phyloP scores from a whole-genome alignment of 2,888 invertebrate species.

The Mythimna vitellina region DNA sequence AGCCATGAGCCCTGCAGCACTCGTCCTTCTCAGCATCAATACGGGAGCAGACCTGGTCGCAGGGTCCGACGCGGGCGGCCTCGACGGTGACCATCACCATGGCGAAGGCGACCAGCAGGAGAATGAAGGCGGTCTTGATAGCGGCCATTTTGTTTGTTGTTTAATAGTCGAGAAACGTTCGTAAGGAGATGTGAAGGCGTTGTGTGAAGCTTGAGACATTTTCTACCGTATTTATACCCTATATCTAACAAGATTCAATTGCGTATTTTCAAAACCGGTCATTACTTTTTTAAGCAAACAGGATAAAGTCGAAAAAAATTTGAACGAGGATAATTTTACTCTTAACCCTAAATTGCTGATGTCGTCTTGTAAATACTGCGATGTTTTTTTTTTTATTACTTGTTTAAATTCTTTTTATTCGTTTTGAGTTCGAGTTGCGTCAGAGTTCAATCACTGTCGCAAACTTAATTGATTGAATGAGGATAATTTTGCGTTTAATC shows the following conservation, averaged over 20 bases:
- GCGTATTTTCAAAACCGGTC: too few relatives aligned
- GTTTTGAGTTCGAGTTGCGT: too few relatives aligned
- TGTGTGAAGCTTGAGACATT: slow-evolving; percentile 2
- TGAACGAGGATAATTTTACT: slow-evolving; percentile 1
- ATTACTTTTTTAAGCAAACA: background rate
- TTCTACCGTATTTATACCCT: background rate
- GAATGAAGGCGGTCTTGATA: slow-evolving; percentile 32
- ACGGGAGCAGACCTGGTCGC: slow-evolving; percentile 40
- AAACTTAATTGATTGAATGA: background rate
- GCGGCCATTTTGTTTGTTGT: slow-evolving; percentile 37
- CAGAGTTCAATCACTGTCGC: too few relatives aligned
- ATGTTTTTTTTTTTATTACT: background rate
- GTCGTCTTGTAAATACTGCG: background rate
- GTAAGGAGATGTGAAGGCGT: background rate
- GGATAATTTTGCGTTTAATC: background rate
- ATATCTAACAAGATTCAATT: background rate
- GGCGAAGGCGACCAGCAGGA: slow-evolving; percentile 34
- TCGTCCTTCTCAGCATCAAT: slow-evolving; percentile 25
- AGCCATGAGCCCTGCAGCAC: slow-evolving; percentile 42
- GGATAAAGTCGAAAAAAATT: background rate
- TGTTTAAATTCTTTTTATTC: background rate
- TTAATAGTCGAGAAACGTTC: background rate
- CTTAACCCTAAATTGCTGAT: slow-evolving; percentile 4
- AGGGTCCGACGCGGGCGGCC: slow-evolving; percentile 21
- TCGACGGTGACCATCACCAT: slow-evolving; percentile 40